Evolutionary conservation across 2,113 vertebrate genomes (phyloP), one percentile per base, ranked within the genome.

Genomic region (Centropristis striata): DNA sequence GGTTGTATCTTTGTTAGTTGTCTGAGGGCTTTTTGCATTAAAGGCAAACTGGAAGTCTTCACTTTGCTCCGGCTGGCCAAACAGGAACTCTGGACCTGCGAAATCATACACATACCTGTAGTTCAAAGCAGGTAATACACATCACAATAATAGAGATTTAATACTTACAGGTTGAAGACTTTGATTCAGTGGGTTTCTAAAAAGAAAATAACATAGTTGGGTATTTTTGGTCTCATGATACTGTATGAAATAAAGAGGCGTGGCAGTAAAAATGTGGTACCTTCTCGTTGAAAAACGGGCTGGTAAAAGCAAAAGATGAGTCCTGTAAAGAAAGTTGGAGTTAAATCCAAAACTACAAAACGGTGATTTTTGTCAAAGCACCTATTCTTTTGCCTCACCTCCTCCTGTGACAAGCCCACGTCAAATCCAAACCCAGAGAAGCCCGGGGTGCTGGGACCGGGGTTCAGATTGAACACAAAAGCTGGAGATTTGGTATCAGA

Each of bases 11-110:
- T 79, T 84, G 39, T 83, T 47, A 21, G 54, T 23, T 25, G 82
- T 39, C n/a, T 59, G 61, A 57, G 92, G 83, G 64, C 87, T 93
- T 41, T 89, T 86, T 16, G 88, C 25, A 21, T 46, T 16, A 14
- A 96, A 95, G 5, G 86, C 71, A 76, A 96, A 95, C 50, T 89
- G 74, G 65, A 95, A 95, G 20, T 90, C 91, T 36, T 93, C 92
- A 28, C 75, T 66, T 64, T 81, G 87, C 68, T 93, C 92, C 53
- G 85, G 47, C 51, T 91, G 91, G 49, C 90, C 86, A 74, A 96
- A 95, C 78, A 91, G 83, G 80, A 95, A 95, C 32, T 86, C 81
- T 5, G 75, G 37, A 59, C 84, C 94, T 95, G 70, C 7, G 50
- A 84, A 70, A 41, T 65, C 20, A 72, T 14, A 63, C 8, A 36